phyloP scores from a whole-genome alignment of 2,113 vertebrate species.

The Acrocephalus kingi region DNA sequence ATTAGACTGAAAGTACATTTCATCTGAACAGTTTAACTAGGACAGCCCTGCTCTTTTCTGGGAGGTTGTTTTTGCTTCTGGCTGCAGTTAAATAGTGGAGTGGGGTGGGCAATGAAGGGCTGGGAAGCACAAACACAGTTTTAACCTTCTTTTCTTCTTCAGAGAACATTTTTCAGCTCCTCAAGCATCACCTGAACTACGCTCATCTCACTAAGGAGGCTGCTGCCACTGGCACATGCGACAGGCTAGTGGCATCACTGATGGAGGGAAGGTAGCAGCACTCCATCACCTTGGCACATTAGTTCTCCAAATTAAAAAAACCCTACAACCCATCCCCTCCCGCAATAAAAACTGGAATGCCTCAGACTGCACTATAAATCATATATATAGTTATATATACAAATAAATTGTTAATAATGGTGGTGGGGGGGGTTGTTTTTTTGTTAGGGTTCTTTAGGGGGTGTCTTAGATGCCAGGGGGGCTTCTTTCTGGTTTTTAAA shows the following conservation, averaged over 20 bases:
- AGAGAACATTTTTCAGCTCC: background rate
- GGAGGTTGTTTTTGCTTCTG: background rate
- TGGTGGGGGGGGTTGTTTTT: background rate
- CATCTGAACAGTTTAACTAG: background rate
- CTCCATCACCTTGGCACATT: accelerated
- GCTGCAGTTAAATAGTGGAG: background rate
- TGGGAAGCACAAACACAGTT: background rate
- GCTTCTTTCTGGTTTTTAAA: background rate
- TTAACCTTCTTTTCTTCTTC: background rate
- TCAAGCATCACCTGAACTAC: background rate
- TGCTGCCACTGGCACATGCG: background rate
- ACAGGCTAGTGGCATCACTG: background rate
- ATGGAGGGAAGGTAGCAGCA: background rate
- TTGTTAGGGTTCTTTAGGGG: background rate
- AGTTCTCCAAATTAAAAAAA: background rate
- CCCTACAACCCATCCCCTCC: accelerated
- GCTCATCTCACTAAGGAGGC: accelerated
- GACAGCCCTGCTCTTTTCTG: background rate
- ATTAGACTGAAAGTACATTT: background rate
- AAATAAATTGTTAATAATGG: background rate
- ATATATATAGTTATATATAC: background rate
- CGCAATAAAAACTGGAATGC: background rate
- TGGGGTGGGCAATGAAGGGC: background rate
- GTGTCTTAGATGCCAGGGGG: background rate
- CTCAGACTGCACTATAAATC: background rate